Conservation (phyloP, 2,113 vertebrate genomes). For the Chunga burmeisteri region DNA sequence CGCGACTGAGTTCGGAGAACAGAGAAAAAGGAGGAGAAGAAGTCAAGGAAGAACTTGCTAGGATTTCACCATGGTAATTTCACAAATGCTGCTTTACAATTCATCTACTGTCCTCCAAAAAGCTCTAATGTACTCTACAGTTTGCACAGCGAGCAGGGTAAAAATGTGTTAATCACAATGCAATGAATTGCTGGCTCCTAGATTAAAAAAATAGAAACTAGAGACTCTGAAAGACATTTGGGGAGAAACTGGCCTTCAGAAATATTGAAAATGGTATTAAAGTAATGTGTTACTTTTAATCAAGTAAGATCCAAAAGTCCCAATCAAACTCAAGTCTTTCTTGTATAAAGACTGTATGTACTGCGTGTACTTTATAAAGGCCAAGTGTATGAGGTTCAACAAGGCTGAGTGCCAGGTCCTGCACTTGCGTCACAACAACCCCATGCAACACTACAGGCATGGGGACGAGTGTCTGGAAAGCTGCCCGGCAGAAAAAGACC, state of each 20-base stretch:
- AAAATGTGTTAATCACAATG: neutral
- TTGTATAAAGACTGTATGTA: neutral
- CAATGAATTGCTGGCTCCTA: neutral
- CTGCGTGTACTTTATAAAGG: no score
- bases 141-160: neutral
- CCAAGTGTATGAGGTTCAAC: no score
- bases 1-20: neutral
- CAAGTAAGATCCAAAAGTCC: neutral
- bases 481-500: no score
- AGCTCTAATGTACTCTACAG: neutral
- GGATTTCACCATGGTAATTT: neutral
- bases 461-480: no score
- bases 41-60: neutral
- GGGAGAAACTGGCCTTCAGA: neutral
- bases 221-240: neutral
- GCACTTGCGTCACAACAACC: no score
- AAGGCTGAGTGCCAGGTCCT: no score
- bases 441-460: no score
- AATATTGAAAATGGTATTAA: neutral
- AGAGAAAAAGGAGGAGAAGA: neutral
- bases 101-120: neutral
- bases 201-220: neutral
- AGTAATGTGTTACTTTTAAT: neutral
- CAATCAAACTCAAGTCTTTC: neutral
- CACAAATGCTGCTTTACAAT: neutral